Evolutionary conservation across 1,140 invertebrate genomes (phyloP), one percentile per base, ranked within the genome.

Genomic region (Colletes gigas): DNA sequence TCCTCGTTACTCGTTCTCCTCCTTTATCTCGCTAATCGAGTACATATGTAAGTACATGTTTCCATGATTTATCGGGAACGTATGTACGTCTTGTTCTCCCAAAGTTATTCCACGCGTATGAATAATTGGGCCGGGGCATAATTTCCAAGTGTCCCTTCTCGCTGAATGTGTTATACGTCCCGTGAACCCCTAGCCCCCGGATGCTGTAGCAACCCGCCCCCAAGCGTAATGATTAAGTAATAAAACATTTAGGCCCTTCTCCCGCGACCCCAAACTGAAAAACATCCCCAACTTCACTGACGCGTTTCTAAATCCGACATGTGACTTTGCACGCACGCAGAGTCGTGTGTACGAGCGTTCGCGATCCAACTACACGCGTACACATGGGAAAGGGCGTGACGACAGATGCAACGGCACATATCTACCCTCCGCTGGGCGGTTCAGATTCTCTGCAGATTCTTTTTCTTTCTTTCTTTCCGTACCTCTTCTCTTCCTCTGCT

Each of bases 201-300:
- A 57, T 60, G 60, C 81, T 50, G 69, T 14, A 47, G 21, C 57
- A 78, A 83, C 85, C 83, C 79, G 59, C 81, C 80, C 80, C 79
- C 76, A 79, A 87, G 88, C 90, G 88, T 91, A 91, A 93, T 92
- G 91, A 93, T 93, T 93, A 92, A 93, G 91, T 91, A 93, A 93
- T 93, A 92, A 93, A 92, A 92, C 90, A 93, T 92, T 92, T 90
- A 92, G 83, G 77, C 86, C 82, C 72, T 83, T 77, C 68, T 83
- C 83, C 83, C 62, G 78, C 85, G 83, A 83, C 78, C 84, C 82
- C 82, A 82, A 81, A 88, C 82, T 90, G 84, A 89, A 92, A 90
- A 88, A 89, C 87, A 90, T 90, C 90, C 90, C 78, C 85, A 77
- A 82, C 62, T 72, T 19, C 55, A 73, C 55, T 81, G 59, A 30